phyloP scores from a whole-genome alignment of 2,888 invertebrate genomes.

The Nebria brevicollis region DNA sequence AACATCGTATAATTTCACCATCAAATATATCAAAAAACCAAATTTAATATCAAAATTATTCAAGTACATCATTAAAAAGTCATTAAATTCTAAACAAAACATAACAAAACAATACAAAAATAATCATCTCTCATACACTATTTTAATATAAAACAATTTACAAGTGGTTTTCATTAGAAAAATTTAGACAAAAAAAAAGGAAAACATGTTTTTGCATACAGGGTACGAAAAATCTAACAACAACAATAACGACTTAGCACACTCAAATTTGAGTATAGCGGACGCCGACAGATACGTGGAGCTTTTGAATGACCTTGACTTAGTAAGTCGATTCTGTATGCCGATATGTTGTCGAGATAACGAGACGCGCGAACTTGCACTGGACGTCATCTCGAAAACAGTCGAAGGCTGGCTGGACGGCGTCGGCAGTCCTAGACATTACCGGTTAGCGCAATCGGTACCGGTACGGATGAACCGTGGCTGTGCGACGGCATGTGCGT shows the following conservation, averaged over 20 bases:
- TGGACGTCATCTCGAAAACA: slow-evolving; percentile 65
- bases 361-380: slow-evolving; percentile 64
- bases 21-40: slow-evolving; percentile 16
- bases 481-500: slow-evolving; percentile 57
- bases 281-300: slow-evolving; percentile 54
- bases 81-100: slow-evolving; percentile 21
- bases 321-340: slow-evolving; percentile 65
- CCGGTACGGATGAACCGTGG: slow-evolving; percentile 55
- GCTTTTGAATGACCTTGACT: slow-evolving; percentile 61
- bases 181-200: slow-evolving; percentile 6
- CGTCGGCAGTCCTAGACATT: slow-evolving; percentile 65
- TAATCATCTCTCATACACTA: slow-evolving; percentile 33
- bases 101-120: neutral
- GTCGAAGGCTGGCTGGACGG: slow-evolving; percentile 68
- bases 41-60: slow-evolving; percentile 41
- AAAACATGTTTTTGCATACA: slow-evolving; percentile 59
- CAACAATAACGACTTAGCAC: slow-evolving; percentile 55
- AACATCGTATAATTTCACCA: slow-evolving; percentile 21
- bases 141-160: slow-evolving; percentile 38
- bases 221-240: slow-evolving; percentile 59
- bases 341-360: slow-evolving; percentile 67
- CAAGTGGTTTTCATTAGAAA: slow-evolving; percentile 25
- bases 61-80: slow-evolving; percentile 26
- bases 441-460: slow-evolving; percentile 58
- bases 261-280: slow-evolving; percentile 48